Evolutionary conservation across 2,888 invertebrate species (phyloP).

Genomic region (Callimorpha dominula): DNA sequence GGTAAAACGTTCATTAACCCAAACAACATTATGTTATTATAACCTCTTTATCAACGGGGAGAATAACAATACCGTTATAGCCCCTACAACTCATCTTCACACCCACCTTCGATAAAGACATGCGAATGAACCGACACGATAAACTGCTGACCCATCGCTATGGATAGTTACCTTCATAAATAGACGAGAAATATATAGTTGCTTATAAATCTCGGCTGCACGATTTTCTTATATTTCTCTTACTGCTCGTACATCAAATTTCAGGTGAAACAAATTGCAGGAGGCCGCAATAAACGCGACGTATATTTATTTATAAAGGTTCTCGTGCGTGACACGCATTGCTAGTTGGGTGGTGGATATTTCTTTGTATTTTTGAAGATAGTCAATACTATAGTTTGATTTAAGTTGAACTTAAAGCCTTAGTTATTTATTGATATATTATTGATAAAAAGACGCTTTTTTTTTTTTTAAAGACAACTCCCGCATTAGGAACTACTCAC

Average conservation of each 20-base stretch:
- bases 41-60: background rate
- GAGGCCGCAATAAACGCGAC: constrained; percentile 71
- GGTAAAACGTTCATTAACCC: background rate
- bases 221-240: constrained; percentile 53
- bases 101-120: constrained; percentile 36
- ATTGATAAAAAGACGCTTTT: no score
- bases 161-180: constrained; percentile 44
- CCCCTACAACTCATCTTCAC: constrained; percentile 11
- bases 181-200: constrained; percentile 40
- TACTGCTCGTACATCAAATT: constrained; percentile 73
- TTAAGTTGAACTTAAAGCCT: background rate
- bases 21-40: constrained; percentile 8
- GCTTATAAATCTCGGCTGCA: constrained; percentile 45
- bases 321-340: constrained; percentile 65
- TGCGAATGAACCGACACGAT: constrained; percentile 47
- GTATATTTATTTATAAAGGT: constrained; percentile 73
- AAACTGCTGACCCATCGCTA: constrained; percentile 37
- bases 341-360: constrained; percentile 29
- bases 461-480: no score
- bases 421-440: no score
- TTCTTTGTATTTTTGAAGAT: constrained; percentile 24
- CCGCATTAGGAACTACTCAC: no score
- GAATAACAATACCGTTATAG: constrained; percentile 11
- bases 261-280: constrained; percentile 77
- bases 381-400: background rate